Base-by-base conservation (phyloP, 2,797 vertebrate genomes). In the Cryptoprocta ferox region DNA sequence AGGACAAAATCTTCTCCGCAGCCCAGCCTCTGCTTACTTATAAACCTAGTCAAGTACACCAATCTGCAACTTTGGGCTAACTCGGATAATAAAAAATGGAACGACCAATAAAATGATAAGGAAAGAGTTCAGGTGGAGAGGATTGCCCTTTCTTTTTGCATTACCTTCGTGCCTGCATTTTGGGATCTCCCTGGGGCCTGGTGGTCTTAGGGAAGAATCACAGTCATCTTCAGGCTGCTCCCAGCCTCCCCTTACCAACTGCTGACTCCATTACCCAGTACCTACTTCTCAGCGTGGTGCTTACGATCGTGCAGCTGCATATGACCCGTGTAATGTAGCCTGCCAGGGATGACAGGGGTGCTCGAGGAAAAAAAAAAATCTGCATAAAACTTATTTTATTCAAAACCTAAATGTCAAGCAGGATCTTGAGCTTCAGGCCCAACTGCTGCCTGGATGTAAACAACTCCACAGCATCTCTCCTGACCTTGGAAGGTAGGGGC, bases 331-430 rank as follows among this genome's bases (percentile, higher is more conserved):
- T 81, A 39, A 96, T 95, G 97, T 92, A 89, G 94, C 63, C 89
- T 0, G 93, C 6, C 94, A 0, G 30, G 95, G 86, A 65, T 90
- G 98, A 79, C 81, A 70, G 97, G 91, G 96, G 97, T 97, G 66
- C 89, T 75, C 1, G 6, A 78, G 83, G 63, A 79, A 93, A 82
- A 70, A 79, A 81, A 93, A 98, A 96, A 78, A 81, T 97, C 96
- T 98, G 95, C 93, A 95, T 97, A 96, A 98, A 98, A 92, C 80
- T 96, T 98, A 97, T 73, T 96, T 94, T 95, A 94, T 96, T 97
- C 71, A 91, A 95, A 96, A 86, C 92, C 50, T 78, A 91, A 96
- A 94, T 95, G 96, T 91, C 96, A 97, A 80, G 73, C 68, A 75
- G 91, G 28, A 80, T 56, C 84, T 90, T 85, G 53, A 65, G 37